Base-by-base conservation (phyloP, 2,888 invertebrate species). In the Lepidochrysops patricia region DNA sequence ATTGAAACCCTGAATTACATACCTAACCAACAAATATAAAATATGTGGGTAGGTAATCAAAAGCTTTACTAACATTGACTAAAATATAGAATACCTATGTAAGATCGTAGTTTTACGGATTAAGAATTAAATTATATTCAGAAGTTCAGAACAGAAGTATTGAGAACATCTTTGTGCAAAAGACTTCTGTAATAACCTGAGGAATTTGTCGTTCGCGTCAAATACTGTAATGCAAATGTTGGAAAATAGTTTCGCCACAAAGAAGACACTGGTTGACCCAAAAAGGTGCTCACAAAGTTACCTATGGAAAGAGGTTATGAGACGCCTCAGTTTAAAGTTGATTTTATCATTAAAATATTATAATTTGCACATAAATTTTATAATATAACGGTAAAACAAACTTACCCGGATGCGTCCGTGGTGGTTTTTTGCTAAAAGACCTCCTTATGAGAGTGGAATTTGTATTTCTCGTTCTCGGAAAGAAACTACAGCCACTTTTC, bases 371-470 rank as follows among this genome's bases (percentile, higher is more conserved):
- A 4, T 19, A 43, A n/a, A 13, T 37, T 27, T 29, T 37, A 26
- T 19, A 2, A 26, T n/a, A 19, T 26, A 9, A 68, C 62, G 64
- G 65, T 64, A 67, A 67, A 66, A 67, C 57, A 60, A 62, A 83
- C 89, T 84, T 67, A 89, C 89, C 89, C 88, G 88, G 88, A 87
- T 84, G 85, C 87, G 80, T 81, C 86, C 86, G 85, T 83, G 75
- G 79, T 76, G 75, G 70, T 64, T 76, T 78, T 75, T 72, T 71
- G 63, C 72, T 68, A 70, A 72, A 81, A 81, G 43, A 79, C 73
- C 77, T 72, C 80, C 79, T 73, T 80, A 79, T 83, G 61, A 64
- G 69, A 62, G 64, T 70, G 64, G 64, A 70, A 73, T 74, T 79
- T 81, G 79, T 77, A 62, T 75, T 79, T 76, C 71, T 69, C 82